Evolutionary conservation across 2,797 vertebrate species (phyloP).

Genomic region (Remorina albescens): DNA sequence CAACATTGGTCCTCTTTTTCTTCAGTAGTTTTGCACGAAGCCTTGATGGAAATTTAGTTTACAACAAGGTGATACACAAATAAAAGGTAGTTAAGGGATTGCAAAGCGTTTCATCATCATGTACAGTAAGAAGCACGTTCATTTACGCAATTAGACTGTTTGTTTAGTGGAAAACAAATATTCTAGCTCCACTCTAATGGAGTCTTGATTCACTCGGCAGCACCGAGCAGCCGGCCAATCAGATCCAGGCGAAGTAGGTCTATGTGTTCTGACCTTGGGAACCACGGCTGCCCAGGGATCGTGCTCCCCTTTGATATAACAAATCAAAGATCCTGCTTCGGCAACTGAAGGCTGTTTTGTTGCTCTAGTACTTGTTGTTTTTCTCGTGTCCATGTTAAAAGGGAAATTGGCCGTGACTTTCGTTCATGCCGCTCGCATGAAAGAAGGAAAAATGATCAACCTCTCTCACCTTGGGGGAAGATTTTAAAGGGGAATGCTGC

Average conservation of each 20-base stretch:
- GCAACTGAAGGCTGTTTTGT: slow-evolving; percentile 72
- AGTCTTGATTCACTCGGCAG: slow-evolving; percentile 19
- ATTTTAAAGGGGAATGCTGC: slow-evolving; percentile 20
- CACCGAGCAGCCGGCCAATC: slow-evolving; percentile 48
- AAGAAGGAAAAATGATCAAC: slow-evolving; percentile 45
- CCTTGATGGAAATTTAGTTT: slow-evolving; percentile 49
- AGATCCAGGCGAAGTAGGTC: slow-evolving; percentile 50
- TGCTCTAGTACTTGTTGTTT: slow-evolving; percentile 65
- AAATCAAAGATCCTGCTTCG: slow-evolving; percentile 72
- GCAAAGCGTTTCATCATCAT: slow-evolving; percentile 63
- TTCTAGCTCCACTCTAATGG: slow-evolving; percentile 41
- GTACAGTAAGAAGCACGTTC: slow-evolving; percentile 35
- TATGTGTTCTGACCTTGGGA: slow-evolving; percentile 72
- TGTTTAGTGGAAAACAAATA: slow-evolving; percentile 40
- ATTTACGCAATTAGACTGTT: slow-evolving; percentile 47
- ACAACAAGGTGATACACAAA: slow-evolving; percentile 43
- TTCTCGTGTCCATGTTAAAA: slow-evolving; percentile 62
- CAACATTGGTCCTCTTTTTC: not conserved
- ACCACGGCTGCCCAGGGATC: slow-evolving; percentile 56
- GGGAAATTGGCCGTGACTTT: slow-evolving; percentile 77
- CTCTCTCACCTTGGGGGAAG: slow-evolving; percentile 55
- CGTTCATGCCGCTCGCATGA: slow-evolving; percentile 40
- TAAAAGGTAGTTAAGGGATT: slow-evolving; percentile 36
- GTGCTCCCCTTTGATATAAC: slow-evolving; percentile 73
- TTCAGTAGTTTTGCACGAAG: not conserved